Conservation (phyloP, 2,888 invertebrate species). For the Caenorhabditis sp. region DNA sequence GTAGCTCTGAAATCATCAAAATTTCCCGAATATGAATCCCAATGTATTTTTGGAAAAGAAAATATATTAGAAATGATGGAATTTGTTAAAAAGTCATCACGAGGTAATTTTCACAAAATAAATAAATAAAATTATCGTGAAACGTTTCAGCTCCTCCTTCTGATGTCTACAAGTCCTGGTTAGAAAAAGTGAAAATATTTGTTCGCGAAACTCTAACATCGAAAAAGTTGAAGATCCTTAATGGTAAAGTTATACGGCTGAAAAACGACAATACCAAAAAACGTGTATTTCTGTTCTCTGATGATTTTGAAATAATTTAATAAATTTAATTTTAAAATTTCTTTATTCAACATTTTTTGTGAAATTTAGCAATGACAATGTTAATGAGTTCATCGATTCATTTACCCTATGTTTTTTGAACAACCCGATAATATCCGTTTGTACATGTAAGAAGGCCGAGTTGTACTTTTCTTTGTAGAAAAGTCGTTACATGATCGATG, state of each 20-base stretch:
- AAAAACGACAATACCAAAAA: neutral
- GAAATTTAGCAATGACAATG: too few species aligned
- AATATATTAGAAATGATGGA: neutral
- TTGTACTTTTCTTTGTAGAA: constrained; percentile 65
- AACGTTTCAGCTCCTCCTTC: too few species aligned
- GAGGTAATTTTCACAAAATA: neutral
- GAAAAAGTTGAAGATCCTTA: neutral
- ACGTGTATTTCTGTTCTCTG: neutral
- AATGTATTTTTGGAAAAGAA: neutral
- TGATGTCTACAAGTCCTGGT: neutral
- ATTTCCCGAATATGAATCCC: neutral
- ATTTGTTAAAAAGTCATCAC: too few species aligned
- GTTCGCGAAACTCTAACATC: neutral
- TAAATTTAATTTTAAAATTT: too few species aligned
- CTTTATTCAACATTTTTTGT: too few species aligned
- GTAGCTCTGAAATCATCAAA: neutral
- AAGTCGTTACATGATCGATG: constrained; percentile 60
- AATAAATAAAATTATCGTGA: too few species aligned
- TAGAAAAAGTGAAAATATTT: neutral
- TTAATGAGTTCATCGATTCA: neutral
- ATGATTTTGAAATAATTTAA: neutral
- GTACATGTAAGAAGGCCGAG: constrained; percentile 57
- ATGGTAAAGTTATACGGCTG: neutral
- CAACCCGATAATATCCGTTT: constrained; percentile 60
- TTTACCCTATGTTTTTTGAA: constrained; percentile 5